phyloP scores from a whole-genome alignment of 2,113 vertebrate genomes.

The Phasianus colchicus region DNA sequence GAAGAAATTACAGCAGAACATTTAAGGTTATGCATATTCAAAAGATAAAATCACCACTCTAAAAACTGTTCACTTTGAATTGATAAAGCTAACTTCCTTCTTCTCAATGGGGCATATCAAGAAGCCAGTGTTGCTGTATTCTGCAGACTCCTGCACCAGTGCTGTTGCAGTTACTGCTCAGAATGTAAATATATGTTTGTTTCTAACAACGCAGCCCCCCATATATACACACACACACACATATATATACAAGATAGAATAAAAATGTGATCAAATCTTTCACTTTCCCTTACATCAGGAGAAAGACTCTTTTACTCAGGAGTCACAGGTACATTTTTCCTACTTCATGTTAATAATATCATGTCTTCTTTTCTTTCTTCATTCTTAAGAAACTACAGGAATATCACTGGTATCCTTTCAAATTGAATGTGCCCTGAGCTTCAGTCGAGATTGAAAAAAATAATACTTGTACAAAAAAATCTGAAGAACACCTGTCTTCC shows the following conservation, averaged over 20 bases:
- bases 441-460: not conserved
- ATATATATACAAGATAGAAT: not conserved
- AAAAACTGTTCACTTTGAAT: not conserved
- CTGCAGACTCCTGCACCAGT: not conserved
- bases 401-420: not conserved
- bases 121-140: not conserved
- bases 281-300: not conserved
- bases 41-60: not conserved
- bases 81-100: not conserved
- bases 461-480: not conserved
- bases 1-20: not conserved
- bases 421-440: not conserved
- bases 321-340: not conserved
- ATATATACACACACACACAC: not conserved
- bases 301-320: not conserved
- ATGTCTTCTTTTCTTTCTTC: not conserved
- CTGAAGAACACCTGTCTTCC: not conserved
- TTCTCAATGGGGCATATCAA: not conserved
- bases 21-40: not conserved
- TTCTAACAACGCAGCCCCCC: not conserved
- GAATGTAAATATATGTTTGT: not conserved
- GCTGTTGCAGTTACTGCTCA: not conserved
- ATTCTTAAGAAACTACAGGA: not conserved
- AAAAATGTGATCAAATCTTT: not conserved
- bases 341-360: not conserved